Evolutionary conservation across 2,888 invertebrate species (phyloP).

Genomic region (Eupithecia insigniata): DNA sequence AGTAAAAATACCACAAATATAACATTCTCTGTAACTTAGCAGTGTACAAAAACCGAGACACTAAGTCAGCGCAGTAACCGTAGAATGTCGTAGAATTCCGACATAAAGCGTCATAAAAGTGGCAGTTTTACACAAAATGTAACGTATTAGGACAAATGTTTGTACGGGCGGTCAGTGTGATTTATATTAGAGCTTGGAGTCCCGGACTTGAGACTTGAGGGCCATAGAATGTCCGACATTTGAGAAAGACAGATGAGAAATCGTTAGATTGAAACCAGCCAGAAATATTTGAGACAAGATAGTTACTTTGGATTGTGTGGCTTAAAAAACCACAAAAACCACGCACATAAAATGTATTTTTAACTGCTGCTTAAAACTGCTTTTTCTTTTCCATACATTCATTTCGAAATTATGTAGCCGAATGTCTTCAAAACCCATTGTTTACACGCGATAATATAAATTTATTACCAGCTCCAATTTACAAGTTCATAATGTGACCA

Average conservation of each 20-base stretch:
- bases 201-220: not conserved
- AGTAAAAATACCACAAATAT: not conserved
- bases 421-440: slow-evolving; percentile 1
- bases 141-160: slow-evolving; percentile 40
- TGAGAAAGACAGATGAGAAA: not conserved
- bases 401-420: not conserved
- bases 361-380: not conserved
- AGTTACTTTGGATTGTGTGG: not conserved
- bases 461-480: slow-evolving; percentile 9
- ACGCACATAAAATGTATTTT: not conserved
- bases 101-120: slow-evolving; percentile 38
- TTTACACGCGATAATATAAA: slow-evolving; percentile 8
- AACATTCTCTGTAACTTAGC: slow-evolving; percentile 12
- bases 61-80: slow-evolving; percentile 27
- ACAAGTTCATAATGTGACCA: slow-evolving; percentile 2
- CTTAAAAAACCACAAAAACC: not conserved
- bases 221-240: not conserved
- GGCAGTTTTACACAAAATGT: slow-evolving; percentile 41
- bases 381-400: not conserved
- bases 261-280: not conserved
- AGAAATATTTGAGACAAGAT: not conserved
- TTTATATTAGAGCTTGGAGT: slow-evolving; percentile 27
- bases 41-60: slow-evolving; percentile 28
- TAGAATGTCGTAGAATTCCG: slow-evolving; percentile 28
- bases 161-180: slow-evolving; percentile 30